Evolutionary conservation across 2,888 invertebrate species (phyloP).

Genomic region (Cyrtodaria siliqua): DNA sequence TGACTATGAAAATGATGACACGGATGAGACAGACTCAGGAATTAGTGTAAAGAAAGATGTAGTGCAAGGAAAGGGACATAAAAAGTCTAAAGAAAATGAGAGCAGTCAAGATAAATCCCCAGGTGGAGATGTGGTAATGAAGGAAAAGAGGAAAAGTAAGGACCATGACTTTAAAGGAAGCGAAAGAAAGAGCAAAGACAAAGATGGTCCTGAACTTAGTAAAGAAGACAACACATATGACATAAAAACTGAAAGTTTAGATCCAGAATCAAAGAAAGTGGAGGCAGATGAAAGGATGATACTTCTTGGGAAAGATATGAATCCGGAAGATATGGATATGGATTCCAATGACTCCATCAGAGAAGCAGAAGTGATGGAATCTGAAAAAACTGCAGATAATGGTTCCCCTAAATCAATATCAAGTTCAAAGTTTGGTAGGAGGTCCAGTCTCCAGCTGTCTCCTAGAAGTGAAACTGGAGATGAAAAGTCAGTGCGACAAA

Average conservation of each 20-base stretch:
- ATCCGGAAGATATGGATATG: constrained; percentile 13
- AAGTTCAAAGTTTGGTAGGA: no score
- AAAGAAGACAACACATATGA: no score
- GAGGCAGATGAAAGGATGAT: not conserved
- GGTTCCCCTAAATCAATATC: no score
- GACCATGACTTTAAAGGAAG: not conserved
- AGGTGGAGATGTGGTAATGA: not conserved
- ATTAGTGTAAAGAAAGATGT: not conserved
- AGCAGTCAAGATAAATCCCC: not conserved
- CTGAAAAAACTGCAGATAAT: no score
- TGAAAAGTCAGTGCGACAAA: no score
- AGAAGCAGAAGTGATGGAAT: not conserved
- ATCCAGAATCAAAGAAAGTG: no score
- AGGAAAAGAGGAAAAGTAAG: not conserved
- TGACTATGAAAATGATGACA: constrained; percentile 5
- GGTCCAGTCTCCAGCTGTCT: no score
- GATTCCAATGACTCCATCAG: constrained; percentile 5
- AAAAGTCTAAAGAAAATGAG: not conserved
- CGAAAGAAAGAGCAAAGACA: not conserved
- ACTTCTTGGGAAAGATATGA: constrained; percentile 1
- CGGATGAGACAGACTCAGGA: constrained; percentile 16
- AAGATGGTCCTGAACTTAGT: not conserved
- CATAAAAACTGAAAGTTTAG: no score
- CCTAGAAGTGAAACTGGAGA: no score
- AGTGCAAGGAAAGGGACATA: not conserved